Evolutionary conservation across 1,140 invertebrate genomes (phyloP).

Genomic region (Teleopsis dalmanni): DNA sequence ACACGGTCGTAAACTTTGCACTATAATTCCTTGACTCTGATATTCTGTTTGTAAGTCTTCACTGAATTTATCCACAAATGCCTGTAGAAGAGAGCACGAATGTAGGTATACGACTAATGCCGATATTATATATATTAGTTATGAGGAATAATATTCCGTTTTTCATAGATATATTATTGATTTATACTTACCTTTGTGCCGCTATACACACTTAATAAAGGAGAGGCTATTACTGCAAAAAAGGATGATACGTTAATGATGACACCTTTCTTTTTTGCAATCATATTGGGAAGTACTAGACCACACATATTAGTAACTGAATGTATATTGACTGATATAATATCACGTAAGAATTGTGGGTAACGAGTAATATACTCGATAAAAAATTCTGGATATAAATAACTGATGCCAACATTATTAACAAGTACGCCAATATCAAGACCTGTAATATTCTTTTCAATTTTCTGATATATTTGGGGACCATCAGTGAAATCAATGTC

Average conservation of each 20-base stretch:
- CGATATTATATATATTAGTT: neutral
- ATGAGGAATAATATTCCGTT: no score
- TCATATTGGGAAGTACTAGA: conserved; percentile 83
- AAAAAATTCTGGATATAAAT: conserved; percentile 80
- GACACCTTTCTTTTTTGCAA: conserved; percentile 71
- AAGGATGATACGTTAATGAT: conserved; percentile 90
- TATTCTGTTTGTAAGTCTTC: conserved; percentile 75
- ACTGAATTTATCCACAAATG: conserved; percentile 80
- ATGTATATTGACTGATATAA: conserved; percentile 65
- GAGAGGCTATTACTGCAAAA: conserved; percentile 68
- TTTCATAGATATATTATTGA: neutral
- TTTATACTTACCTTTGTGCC: conserved; percentile 71
- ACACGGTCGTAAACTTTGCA: conserved; percentile 80
- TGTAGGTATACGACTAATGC: neutral
- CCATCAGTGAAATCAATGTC: conserved; percentile 75
- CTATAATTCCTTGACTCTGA: conserved; percentile 63
- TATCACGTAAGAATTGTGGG: conserved; percentile 49
- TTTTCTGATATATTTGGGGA: conserved; percentile 65
- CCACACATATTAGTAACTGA: conserved; percentile 76
- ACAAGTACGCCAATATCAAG: conserved; percentile 86
- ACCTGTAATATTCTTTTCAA: conserved; percentile 63
- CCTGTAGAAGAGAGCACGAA: conserved; percentile 48
- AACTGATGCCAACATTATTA: conserved; percentile 93
- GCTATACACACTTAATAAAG: conserved; percentile 79
- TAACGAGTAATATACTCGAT: conserved; percentile 59